Conservation (phyloP, 2,113 vertebrate species). For the Pelecanoides urinatrix region DNA sequence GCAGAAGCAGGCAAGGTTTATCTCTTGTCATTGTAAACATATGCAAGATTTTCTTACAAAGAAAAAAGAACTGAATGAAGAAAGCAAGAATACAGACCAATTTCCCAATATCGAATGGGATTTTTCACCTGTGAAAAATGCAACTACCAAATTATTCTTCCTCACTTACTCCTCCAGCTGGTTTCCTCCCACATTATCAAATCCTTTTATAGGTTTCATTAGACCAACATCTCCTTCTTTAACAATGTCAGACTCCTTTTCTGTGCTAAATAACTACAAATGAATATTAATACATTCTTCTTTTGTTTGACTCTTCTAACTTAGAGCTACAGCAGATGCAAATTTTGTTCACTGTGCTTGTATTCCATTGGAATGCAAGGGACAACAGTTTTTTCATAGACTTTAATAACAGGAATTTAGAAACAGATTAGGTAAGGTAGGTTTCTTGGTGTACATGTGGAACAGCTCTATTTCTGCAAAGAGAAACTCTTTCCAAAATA, state of each 20-base stretch:
- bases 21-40: neutral
- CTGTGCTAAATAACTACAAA: conserved; percentile 30
- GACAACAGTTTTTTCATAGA: neutral
- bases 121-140: conserved; percentile 21
- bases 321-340: neutral
- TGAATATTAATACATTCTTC: conserved; percentile 18
- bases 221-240: neutral
- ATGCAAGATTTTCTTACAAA: neutral
- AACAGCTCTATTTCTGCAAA: neutral
- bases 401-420: neutral
- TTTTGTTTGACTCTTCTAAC: conserved; percentile 11
- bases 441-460: neutral
- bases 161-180: neutral
- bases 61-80: neutral
- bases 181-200: conserved; percentile 9
- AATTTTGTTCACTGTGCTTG: neutral
- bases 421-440: neutral
- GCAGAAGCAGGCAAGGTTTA: neutral
- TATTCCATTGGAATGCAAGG: neutral
- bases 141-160: neutral
- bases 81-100: neutral
- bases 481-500: neutral
- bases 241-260: neutral
- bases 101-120: neutral
- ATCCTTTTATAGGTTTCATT: conserved; percentile 28